Percentiles rank a stretch among this genome's conserved stretches.
Conservation (phyloP, 2,888 invertebrate species). For the Diaphora mendica region DNA sequence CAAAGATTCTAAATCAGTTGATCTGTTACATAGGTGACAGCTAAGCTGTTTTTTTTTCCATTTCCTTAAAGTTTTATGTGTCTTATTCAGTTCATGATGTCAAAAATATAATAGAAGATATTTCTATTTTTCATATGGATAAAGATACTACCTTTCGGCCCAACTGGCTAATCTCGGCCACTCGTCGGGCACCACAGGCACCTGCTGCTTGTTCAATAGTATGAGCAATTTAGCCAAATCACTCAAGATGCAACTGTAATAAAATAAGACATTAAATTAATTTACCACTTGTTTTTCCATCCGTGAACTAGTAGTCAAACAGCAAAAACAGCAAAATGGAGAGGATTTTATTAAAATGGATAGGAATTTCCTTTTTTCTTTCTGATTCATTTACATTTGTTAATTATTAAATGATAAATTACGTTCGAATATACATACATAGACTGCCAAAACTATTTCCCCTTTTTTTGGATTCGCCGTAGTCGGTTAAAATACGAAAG, state of each 20-base stretch:
- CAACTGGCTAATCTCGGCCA: constrained; percentile 94
- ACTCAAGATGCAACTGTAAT: constrained; percentile 84
- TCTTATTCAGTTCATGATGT: neutral
- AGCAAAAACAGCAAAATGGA: neutral
- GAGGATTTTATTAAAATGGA: too few relatives aligned
- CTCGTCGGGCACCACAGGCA: constrained; percentile 92
- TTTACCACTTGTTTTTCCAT: neutral
- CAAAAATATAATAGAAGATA: neutral
- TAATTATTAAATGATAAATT: neutral
- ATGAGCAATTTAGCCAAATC: constrained; percentile 94
- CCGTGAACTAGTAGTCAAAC: neutral
- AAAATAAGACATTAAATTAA: constrained; percentile 1
- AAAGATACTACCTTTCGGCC: constrained; percentile 92
- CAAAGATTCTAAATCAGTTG: neutral
- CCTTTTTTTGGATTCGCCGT: too few relatives aligned
- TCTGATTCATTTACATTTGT: neutral
- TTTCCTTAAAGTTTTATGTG: neutral
- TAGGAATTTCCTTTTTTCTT: too few relatives aligned
- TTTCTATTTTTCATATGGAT: too few relatives aligned
- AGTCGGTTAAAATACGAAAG: too few relatives aligned
- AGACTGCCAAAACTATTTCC: too few relatives aligned
- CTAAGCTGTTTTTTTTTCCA: neutral
- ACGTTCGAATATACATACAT: too few relatives aligned
- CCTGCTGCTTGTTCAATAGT: constrained; percentile 91
- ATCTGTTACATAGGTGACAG: neutral